Conservation (phyloP, 2,888 invertebrate species). For the Macaria liturata region DNA sequence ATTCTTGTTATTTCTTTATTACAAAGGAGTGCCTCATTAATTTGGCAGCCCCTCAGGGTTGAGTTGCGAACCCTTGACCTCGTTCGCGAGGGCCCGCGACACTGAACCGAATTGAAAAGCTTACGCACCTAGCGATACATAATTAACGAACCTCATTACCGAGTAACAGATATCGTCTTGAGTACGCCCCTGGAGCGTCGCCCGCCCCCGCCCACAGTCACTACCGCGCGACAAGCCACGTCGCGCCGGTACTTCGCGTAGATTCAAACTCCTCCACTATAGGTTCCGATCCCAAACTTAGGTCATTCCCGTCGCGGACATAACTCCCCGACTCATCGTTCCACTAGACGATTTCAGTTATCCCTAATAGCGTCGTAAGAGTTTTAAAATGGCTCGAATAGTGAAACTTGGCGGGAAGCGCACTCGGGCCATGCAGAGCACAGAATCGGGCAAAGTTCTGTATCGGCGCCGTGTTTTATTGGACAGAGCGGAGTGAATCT, state of each 20-base stretch:
- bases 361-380: conserved; percentile 79
- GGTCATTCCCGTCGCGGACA: conserved; percentile 70
- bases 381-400: conserved; percentile 78
- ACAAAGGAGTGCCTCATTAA: conserved; percentile 84
- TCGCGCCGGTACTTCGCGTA: conserved; percentile 42
- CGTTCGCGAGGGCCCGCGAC: conserved; percentile 73
- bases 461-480: conserved; percentile 75
- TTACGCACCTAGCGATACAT: conserved; percentile 79
- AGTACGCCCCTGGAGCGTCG: conserved; percentile 30
- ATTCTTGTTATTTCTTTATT: conserved; percentile 84
- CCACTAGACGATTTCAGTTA: conserved; percentile 77
- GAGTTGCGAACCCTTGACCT: conserved; percentile 81
- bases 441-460: conserved; percentile 63
- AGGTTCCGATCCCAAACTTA: conserved; percentile 68
- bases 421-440: conserved; percentile 68
- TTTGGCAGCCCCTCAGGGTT: conserved; percentile 82
- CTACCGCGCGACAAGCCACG: conserved; percentile 31
- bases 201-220: conserved; percentile 23
- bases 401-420: conserved; percentile 74
- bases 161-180: conserved; percentile 62
- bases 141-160: conserved; percentile 81
- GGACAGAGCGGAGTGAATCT: conserved; percentile 62
- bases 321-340: conserved; percentile 74
- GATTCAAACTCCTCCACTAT: conserved; percentile 38
- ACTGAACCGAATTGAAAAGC: conserved; percentile 72